Percentiles rank a stretch among this genome's conserved stretches.
Conservation (phyloP, 2,888 invertebrate species). For the Caenorhabditis japonica region DNA sequence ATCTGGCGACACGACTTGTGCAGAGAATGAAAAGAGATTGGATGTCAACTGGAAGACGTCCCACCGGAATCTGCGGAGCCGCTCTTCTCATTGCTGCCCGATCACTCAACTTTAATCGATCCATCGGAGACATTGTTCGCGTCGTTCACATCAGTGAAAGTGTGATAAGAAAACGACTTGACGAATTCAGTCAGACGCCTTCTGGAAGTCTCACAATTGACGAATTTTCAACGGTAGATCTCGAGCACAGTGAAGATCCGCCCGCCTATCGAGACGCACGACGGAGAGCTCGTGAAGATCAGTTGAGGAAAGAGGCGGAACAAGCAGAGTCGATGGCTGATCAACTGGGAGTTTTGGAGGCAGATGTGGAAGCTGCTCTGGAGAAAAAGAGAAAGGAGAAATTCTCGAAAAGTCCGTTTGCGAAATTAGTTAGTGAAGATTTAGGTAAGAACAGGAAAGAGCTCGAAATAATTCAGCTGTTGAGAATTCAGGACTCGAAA, state of each 20-base stretch:
- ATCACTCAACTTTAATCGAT: constrained; percentile 73
- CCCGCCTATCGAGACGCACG: constrained; percentile 73
- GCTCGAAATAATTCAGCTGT: constrained; percentile 1
- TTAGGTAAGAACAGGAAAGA: constrained; percentile 29
- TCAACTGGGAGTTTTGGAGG: constrained; percentile 62
- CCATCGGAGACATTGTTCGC: constrained; percentile 72
- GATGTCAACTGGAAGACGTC: constrained; percentile 93
- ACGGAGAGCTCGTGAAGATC: constrained; percentile 65
- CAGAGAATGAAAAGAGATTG: constrained; percentile 98
- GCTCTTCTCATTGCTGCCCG: constrained; percentile 92
- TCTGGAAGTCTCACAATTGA: constrained; percentile 93
- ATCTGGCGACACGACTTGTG: constrained; percentile 92
- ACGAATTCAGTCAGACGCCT: constrained; percentile 96
- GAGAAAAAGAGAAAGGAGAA: constrained; percentile 71
- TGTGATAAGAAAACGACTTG: constrained; percentile 80
- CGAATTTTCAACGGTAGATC: constrained; percentile 95
- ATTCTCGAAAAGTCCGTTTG: constrained; percentile 64
- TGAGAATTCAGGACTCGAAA: constrained; percentile 33
- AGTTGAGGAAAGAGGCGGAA: constrained; percentile 63
- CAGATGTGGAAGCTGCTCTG: constrained; percentile 70
- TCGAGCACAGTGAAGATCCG: constrained; percentile 79
- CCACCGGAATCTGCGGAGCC: constrained; percentile 97
- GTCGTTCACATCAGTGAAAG: constrained; percentile 76
- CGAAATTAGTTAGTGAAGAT: constrained; percentile 62
- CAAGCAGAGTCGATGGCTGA: constrained; percentile 57